Evolutionary conservation across 2,113 vertebrate species (phyloP), one percentile per base, ranked within the genome.

Genomic region (Thomomys bottae): DNA sequence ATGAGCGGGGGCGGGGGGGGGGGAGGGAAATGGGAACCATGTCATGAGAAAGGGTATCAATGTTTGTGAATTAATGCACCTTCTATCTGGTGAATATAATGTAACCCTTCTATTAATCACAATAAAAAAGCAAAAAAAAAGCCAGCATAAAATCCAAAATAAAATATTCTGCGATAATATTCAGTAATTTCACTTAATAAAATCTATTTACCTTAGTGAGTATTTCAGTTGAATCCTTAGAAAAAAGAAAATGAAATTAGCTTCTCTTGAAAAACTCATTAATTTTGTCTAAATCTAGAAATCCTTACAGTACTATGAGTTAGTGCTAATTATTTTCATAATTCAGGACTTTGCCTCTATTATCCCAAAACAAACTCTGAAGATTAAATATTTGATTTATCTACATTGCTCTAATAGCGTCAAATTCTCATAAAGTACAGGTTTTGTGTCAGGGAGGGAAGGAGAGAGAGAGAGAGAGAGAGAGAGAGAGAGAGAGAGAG

Each of bases 111-210:
- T n/a, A n/a, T n/a, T n/a, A n/a, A n/a, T n/a, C n/a, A n/a, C n/a
- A n/a, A 81, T 20, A 88, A 92, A 84, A 96, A 80, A 87, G 75
- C 81, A 36, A 88, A 92, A 84, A 96, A 80, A 87, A 79, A 84
- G n/a, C 5, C 10, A 8, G 23, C 61, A 73, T 77, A 71, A 93
- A 42, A 81, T 49, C 54, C 24, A 87, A 68, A 91, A 76, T 28
- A 81, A 86, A 91, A 85, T 72, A 24, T 73, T 79, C 54, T 81
- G 14, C 20, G 5, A 14, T 20, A 0, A 6, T 36, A 36, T 32
- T 80, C 57, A 78, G 78, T 75, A 85, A 79, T 87, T 90, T 87
- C 30, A 34, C 28, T 80, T 64, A 93, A 54, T 11, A 24, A 49
- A 85, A 96, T 64, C 63, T 42, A 54, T 34, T 90, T 81, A 76